phyloP scores from a whole-genome alignment of 2,113 vertebrate species.

The Austrofundulus limnaeus region DNA sequence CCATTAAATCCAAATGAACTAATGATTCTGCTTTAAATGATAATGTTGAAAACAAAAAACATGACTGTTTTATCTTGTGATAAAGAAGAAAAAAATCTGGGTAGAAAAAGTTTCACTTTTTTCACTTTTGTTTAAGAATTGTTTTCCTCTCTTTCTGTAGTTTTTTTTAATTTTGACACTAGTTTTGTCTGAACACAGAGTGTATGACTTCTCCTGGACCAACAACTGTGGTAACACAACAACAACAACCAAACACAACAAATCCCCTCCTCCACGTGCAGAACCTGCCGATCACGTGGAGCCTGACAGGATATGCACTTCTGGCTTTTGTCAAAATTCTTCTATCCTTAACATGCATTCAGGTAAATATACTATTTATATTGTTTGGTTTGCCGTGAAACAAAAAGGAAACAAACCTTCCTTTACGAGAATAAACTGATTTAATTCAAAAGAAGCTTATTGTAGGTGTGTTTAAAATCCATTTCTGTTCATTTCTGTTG shows the following conservation, averaged over 20 bases:
- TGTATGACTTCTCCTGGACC: constrained; percentile 15
- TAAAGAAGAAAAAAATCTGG: too few relatives aligned
- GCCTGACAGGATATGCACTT: constrained; percentile 13
- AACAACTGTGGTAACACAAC: not conserved
- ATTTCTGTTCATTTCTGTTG: too few relatives aligned
- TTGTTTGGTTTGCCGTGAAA: constrained; percentile 3
- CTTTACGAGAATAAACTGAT: too few relatives aligned
- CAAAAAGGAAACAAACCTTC: not conserved
- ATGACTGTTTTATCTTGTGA: too few relatives aligned
- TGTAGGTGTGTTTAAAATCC: too few relatives aligned
- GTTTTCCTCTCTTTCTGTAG: too few relatives aligned
- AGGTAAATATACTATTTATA: constrained; percentile 60
- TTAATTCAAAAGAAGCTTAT: too few relatives aligned
- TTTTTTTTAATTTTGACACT: not conserved
- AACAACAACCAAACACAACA: not conserved
- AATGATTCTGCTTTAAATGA: too few relatives aligned
- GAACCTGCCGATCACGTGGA: constrained; percentile 46
- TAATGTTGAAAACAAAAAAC: too few relatives aligned
- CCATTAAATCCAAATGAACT: too few relatives aligned
- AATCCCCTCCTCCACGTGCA: accelerated
- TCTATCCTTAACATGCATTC: constrained; percentile 49
- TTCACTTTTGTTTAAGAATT: too few relatives aligned
- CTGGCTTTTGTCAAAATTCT: constrained; percentile 61
- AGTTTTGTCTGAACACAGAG: constrained; percentile 31
- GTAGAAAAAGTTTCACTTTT: too few relatives aligned